Evolutionary conservation across 2,797 vertebrate genomes (phyloP).

Genomic region (Choloepus didactylus): DNA sequence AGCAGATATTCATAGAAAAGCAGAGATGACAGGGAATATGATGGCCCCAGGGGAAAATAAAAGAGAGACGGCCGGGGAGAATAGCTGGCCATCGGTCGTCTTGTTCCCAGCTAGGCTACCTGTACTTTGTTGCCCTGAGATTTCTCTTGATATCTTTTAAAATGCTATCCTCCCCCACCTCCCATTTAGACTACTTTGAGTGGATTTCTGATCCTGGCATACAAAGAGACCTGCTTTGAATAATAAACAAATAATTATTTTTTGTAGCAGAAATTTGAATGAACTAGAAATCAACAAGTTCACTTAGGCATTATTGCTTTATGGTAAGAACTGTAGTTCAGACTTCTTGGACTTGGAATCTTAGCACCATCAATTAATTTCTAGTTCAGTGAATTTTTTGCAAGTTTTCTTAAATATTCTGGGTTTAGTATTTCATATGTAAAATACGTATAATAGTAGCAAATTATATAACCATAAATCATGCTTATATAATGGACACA

Average conservation of each 20-base stretch:
- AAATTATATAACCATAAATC: neutral
- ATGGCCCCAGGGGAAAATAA: neutral
- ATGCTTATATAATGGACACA: neutral
- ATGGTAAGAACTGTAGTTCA: neutral
- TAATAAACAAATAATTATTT: neutral
- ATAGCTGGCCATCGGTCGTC: too few species aligned
- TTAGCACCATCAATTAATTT: neutral
- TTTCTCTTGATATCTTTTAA: neutral
- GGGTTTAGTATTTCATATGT: neutral
- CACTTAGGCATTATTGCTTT: neutral
- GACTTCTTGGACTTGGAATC: neutral
- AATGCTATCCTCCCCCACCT: neutral
- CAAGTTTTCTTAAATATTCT: neutral
- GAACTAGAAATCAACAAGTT: neutral
- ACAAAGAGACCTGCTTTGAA: neutral
- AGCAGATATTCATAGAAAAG: neutral
- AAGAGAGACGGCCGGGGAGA: neutral
- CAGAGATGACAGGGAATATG: neutral
- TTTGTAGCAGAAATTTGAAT: neutral
- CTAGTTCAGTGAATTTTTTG: neutral
- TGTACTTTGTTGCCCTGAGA: neutral
- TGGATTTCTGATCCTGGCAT: neutral
- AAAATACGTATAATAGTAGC: neutral
- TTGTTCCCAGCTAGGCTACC: neutral
- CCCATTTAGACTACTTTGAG: neutral